Percentiles rank a stretch among this genome's conserved stretches.
phyloP scores from a whole-genome alignment of 2,797 vertebrate species.

The Pseudochaenichthys georgianus region DNA sequence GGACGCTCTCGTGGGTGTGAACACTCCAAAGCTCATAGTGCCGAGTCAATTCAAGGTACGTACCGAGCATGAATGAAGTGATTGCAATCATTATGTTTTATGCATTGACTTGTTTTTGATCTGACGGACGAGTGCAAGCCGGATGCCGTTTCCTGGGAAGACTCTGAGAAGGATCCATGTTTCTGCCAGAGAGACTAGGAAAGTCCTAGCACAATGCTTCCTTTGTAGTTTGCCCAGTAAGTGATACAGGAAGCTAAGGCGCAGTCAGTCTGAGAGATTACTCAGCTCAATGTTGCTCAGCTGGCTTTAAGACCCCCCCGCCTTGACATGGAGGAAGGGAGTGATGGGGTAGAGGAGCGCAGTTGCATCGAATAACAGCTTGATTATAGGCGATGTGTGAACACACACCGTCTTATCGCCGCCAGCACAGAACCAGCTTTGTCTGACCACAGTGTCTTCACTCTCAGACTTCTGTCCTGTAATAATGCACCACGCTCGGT shows the following conservation, averaged over 20 bases:
- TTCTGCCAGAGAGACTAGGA: conserved; percentile 41
- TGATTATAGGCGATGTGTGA: conserved; percentile 72
- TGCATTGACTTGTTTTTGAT: background rate
- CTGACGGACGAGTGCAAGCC: background rate
- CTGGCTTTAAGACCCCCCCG: conserved; percentile 11
- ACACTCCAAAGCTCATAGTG: conserved; percentile 97
- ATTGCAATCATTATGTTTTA: background rate
- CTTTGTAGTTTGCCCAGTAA: conserved; percentile 60
- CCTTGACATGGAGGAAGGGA: conserved; percentile 19
- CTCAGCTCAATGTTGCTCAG: conserved; percentile 46
- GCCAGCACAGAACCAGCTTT: conserved; percentile 67
- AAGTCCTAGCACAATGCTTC: conserved; percentile 57
- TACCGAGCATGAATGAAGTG: background rate
- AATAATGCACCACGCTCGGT: conserved; percentile 28
- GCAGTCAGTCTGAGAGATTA: conserved; percentile 42
- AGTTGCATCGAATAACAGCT: conserved; percentile 64
- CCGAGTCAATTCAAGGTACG: conserved; percentile 98
- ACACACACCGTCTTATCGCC: conserved; percentile 46
- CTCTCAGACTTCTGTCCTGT: conserved; percentile 42
- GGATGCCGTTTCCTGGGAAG: conserved; percentile 47
- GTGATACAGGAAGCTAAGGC: conserved; percentile 53
- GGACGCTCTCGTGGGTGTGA: conserved; percentile 95
- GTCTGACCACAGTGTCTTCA: conserved; percentile 53
- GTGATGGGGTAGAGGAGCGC: conserved; percentile 21
- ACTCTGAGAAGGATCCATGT: conserved; percentile 52